These are phyloP conservation scores for Drosophila biarmipes DNA, from an alignment of 1,140 invertebrate genomes.

Conservation along the genomic window DNA sequence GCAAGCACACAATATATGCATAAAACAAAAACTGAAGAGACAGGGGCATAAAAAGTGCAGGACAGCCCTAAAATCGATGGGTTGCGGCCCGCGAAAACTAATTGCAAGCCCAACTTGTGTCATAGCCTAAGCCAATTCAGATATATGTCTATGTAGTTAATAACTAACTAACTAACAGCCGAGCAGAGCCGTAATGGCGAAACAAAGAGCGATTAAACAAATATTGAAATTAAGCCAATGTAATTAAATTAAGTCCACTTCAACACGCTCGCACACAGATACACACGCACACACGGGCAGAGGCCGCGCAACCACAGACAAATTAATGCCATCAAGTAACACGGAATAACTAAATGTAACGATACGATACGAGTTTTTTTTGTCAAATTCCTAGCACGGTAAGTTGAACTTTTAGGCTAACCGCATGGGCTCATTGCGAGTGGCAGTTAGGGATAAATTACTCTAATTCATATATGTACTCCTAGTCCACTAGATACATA, in stretches of 20 bases:
- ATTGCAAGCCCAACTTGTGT: constrained; percentile 45
- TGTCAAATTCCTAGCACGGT: constrained; percentile 57
- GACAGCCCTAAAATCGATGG: constrained; percentile 28
- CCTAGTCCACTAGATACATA: constrained; percentile 39
- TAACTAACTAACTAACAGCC: constrained; percentile 43
- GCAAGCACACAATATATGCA: too few species aligned
- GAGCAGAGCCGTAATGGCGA: neutral
- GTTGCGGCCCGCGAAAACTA: constrained; percentile 25
- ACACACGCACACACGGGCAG: constrained; percentile 2
- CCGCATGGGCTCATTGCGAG: constrained; percentile 20
- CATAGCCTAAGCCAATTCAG: constrained; percentile 40
- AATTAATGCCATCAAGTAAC: constrained; percentile 48
- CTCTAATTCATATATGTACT: constrained; percentile 57
- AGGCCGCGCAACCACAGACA: constrained; percentile 17
- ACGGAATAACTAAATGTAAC: constrained; percentile 22
- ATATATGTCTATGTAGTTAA: constrained; percentile 53
- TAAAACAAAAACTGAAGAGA: constrained; percentile 5
- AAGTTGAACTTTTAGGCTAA: constrained; percentile 71
- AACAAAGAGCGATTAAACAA: constrained; percentile 31
- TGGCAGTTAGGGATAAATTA: constrained; percentile 51
- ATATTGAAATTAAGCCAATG: constrained; percentile 67
- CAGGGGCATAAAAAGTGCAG: constrained; percentile 6
- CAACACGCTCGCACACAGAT: constrained; percentile 16
- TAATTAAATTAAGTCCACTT: constrained; percentile 71
- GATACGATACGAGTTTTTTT: constrained; percentile 43